phyloP scores from a whole-genome alignment of 92 coral and sea anemone species.

The Desmophyllum pertusum region DNA sequence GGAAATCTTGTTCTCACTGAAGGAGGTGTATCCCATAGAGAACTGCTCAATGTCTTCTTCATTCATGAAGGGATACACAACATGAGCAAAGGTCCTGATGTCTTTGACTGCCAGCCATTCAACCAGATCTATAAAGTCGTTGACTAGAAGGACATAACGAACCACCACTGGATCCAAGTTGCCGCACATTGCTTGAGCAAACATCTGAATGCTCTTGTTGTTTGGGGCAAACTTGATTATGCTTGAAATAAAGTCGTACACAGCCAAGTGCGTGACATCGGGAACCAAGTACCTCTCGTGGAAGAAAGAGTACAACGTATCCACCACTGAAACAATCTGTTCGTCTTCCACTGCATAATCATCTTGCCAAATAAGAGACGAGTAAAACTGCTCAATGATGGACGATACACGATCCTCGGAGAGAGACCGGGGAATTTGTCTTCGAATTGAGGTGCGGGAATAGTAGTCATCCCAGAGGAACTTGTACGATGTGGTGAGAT shows the following conservation, averaged over 20 bases:
- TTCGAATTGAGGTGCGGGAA: slow-evolving; percentile 61
- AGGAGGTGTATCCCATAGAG: slow-evolving; percentile 96
- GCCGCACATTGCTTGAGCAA: slow-evolving; percentile 95
- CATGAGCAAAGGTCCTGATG: slow-evolving; percentile 77
- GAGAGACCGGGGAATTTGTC: slow-evolving; percentile 69
- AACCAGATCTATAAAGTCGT: slow-evolving; percentile 84
- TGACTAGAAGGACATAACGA: slow-evolving; percentile 84
- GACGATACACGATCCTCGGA: slow-evolving; percentile 74
- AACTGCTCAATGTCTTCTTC: slow-evolving; percentile 98
- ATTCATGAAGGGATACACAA: slow-evolving; percentile 95
- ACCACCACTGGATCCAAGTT: slow-evolving; percentile 88
- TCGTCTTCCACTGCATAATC: slow-evolving; percentile 91
- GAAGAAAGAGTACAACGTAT: slow-evolving; percentile 78
- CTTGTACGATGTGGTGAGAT: slow-evolving; percentile 83
- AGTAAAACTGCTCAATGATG: slow-evolving; percentile 80
- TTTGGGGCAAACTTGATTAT: slow-evolving; percentile 68
- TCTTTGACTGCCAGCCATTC: slow-evolving; percentile 87
- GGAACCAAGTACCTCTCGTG: slow-evolving; percentile 84
- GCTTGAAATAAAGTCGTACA: slow-evolving; percentile 89
- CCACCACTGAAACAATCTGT: slow-evolving; percentile 81
- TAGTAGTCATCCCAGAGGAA: slow-evolving; percentile 82
- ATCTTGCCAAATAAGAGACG: slow-evolving; percentile 85
- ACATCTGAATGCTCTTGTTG: slow-evolving; percentile 78
- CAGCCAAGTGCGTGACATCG: slow-evolving; percentile 74
- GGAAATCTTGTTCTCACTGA: slow-evolving; percentile 96